A percentile compares a stretch with the other conserved stretches of the same genome.
phyloP scores from a whole-genome alignment of 2,797 vertebrate species.

The Pogoniulus pusillus region DNA sequence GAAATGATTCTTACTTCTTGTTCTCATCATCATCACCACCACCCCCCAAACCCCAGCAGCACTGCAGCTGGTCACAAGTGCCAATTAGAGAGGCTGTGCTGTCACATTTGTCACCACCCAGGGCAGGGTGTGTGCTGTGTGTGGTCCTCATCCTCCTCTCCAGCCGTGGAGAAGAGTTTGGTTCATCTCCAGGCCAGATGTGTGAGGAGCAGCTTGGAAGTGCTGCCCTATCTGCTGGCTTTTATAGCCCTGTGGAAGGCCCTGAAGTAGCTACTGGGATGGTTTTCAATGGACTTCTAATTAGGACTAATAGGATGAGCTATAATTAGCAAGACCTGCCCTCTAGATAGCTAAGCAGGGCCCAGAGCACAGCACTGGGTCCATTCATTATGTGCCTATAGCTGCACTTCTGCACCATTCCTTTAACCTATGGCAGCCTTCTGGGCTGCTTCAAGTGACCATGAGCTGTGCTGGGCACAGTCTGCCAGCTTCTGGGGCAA shows the following conservation, averaged over 20 bases:
- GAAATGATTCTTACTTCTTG: too few species aligned
- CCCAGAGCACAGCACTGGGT: background rate
- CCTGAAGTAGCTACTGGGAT: background rate
- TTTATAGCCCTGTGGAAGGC: background rate
- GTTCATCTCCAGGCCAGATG: background rate
- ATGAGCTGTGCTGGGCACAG: accelerated
- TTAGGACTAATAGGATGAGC: constrained; percentile 54
- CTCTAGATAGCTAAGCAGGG: background rate
- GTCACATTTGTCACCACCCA: background rate
- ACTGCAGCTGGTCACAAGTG: background rate
- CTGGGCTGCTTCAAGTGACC: background rate
- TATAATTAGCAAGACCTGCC: constrained; percentile 46
- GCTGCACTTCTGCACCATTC: background rate
- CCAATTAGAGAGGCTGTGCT: background rate
- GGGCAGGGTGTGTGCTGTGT: too few species aligned
- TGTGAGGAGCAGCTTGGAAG: background rate
- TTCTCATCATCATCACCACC: too few species aligned
- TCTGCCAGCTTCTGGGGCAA: background rate
- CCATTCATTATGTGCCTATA: background rate
- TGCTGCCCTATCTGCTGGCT: accelerated
- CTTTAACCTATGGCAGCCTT: background rate
- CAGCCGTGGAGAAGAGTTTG: background rate
- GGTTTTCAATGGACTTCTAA: constrained; percentile 35
- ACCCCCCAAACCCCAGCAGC: background rate
- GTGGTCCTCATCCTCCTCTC: too few species aligned